Evolutionary conservation across 2,888 invertebrate species (phyloP).

Genomic region (Leistus spinibarbis): DNA sequence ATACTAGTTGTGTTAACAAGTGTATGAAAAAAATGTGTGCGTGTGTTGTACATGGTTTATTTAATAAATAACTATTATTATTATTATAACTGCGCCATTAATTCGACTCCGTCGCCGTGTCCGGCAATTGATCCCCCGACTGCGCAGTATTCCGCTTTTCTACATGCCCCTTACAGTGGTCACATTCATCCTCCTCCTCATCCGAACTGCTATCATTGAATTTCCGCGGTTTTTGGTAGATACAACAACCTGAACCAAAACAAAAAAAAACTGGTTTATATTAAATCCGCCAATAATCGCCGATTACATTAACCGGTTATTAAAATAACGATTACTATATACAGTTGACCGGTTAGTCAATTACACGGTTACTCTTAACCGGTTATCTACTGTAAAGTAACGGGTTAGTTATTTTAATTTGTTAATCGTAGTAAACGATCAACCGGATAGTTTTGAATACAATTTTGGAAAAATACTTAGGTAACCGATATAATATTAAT

Average conservation of each 20-base stretch:
- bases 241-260: conserved; percentile 79
- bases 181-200: conserved; percentile 82
- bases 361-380: too few species aligned
- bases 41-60: background rate
- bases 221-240: conserved; percentile 86
- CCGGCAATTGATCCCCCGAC: conserved; percentile 3
- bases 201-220: conserved; percentile 91
- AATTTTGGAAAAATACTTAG: too few species aligned
- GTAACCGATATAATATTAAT: too few species aligned
- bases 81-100: background rate
- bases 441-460: too few species aligned
- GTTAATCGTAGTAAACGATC: too few species aligned
- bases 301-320: too few species aligned
- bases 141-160: conserved; percentile 61
- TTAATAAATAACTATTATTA: conserved; percentile 1
- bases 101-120: conserved; percentile 1
- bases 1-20: background rate
- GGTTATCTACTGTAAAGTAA: too few species aligned
- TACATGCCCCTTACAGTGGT: conserved; percentile 84
- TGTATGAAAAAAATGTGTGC: background rate
- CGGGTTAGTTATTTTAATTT: too few species aligned
- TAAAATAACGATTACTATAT: too few species aligned
- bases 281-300: too few species aligned
- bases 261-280: too few species aligned
- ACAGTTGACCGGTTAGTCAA: too few species aligned